phyloP scores from a whole-genome alignment of 2,113 vertebrate genomes.

The Tetraodon nigroviridis region DNA sequence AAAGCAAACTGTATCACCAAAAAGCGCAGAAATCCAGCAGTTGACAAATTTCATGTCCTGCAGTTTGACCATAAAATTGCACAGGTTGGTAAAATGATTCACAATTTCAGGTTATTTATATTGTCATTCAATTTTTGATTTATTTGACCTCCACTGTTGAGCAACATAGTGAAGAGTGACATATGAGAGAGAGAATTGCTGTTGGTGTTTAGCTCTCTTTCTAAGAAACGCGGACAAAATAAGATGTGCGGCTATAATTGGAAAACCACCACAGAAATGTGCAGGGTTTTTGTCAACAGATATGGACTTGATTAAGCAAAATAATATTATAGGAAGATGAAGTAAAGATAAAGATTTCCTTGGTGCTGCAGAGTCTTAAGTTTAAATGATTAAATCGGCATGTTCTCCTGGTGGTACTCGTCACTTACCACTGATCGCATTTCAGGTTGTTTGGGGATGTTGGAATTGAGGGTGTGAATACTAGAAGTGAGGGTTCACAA shows the following conservation, averaged over 20 bases:
- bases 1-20: slow-evolving; percentile 43
- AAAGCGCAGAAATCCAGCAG: slow-evolving; percentile 26
- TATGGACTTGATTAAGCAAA: too few species aligned
- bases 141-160: slow-evolving; percentile 5
- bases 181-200: slow-evolving; percentile 11
- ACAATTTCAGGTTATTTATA: slow-evolving; percentile 39
- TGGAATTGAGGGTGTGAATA: too few species aligned
- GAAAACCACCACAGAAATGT: background rate
- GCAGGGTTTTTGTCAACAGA: background rate
- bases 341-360: too few species aligned
- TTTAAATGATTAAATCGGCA: background rate
- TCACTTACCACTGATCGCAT: too few species aligned
- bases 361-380: too few species aligned
- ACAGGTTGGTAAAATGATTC: slow-evolving; percentile 41
- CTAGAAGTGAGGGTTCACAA: too few species aligned
- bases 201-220: background rate
- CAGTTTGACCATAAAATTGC: slow-evolving; percentile 41
- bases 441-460: too few species aligned
- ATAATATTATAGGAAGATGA: too few species aligned
- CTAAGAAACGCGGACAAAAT: background rate
- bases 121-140: slow-evolving; percentile 34
- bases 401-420: too few species aligned
- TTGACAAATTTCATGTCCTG: slow-evolving; percentile 42
- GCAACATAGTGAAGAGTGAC: too few species aligned
- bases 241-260: background rate